These are phyloP conservation scores for Cylloceria caligata DNA, from an alignment of 2,888 invertebrate genomes.

Conservation along the genomic window DNA sequence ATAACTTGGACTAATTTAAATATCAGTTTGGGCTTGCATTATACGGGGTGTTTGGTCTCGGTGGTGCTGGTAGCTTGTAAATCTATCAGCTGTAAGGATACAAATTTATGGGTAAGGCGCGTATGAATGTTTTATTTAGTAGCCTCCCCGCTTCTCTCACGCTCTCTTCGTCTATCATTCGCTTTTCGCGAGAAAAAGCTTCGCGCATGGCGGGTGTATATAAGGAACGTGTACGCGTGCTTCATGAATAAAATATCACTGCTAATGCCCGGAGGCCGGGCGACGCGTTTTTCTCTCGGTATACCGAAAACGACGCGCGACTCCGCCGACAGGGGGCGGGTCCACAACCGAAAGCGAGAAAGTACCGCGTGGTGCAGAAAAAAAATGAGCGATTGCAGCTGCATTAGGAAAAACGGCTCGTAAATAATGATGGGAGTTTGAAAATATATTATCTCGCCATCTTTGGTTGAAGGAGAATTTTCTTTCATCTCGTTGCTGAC, in stretches of 20 bases:
- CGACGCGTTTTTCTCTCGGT: slow-evolving; percentile 80
- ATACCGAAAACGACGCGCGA: slow-evolving; percentile 34
- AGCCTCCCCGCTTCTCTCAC: slow-evolving; percentile 73
- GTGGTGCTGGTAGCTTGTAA: slow-evolving; percentile 81
- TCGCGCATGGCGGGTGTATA: slow-evolving; percentile 39
- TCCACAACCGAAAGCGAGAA: slow-evolving; percentile 44
- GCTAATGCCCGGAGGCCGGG: slow-evolving; percentile 83
- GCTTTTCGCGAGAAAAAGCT: slow-evolving; percentile 42
- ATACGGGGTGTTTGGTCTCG: slow-evolving; percentile 25
- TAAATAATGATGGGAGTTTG: slow-evolving; percentile 75
- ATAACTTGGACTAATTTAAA: slow-evolving; percentile 84
- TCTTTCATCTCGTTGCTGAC: neutral
- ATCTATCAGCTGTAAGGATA: slow-evolving; percentile 81
- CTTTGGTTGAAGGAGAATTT: neutral
- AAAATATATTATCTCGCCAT: slow-evolving; percentile 53
- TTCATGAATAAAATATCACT: slow-evolving; percentile 84
- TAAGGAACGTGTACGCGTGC: slow-evolving; percentile 70
- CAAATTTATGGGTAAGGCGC: slow-evolving; percentile 82
- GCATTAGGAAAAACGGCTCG: slow-evolving; percentile 77
- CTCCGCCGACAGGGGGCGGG: slow-evolving; percentile 19
- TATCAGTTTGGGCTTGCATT: slow-evolving; percentile 80
- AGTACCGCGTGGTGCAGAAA: slow-evolving; percentile 49
- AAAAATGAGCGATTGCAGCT: slow-evolving; percentile 78
- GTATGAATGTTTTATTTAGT: slow-evolving; percentile 84
- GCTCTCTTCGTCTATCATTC: slow-evolving; percentile 38